Conservation (phyloP, 2,113 vertebrate genomes). For the Lamprologus sp. region DNA sequence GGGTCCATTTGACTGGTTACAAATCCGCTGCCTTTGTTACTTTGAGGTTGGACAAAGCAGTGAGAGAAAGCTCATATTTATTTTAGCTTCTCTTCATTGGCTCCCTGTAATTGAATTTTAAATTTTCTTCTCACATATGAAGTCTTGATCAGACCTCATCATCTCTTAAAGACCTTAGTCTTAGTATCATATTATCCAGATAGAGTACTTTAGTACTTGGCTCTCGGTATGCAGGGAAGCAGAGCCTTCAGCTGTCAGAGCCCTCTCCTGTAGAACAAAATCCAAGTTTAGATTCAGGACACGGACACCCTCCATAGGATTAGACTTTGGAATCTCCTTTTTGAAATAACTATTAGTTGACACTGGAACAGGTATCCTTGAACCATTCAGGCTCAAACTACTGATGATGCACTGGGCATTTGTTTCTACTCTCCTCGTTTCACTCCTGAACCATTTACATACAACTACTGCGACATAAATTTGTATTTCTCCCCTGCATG, state of each 20-base stretch:
- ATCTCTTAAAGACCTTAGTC: not conserved
- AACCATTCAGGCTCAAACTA: not conserved
- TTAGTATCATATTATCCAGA: not conserved
- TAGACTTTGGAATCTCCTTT: not conserved
- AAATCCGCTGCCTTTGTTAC: not conserved
- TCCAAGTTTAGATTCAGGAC: not conserved
- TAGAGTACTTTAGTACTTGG: not conserved
- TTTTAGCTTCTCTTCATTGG: not conserved
- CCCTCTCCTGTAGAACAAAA: not conserved
- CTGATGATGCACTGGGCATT: not conserved
- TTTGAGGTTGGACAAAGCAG: not conserved
- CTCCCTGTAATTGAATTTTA: not conserved
- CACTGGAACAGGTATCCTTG: not conserved
- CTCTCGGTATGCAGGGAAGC: not conserved
- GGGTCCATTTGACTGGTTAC: not conserved
- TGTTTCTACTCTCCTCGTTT: not conserved
- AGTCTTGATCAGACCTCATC: not conserved
- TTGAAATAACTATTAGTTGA: not conserved
- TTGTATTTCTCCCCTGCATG: accelerated
- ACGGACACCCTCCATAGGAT: not conserved
- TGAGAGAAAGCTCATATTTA: not conserved
- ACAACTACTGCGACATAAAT: not conserved
- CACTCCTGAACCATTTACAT: not conserved
- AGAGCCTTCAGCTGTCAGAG: not conserved
- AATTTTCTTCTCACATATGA: not conserved